Conservation (phyloP, 2,888 invertebrate species). For the Dolichopus griseipennis region DNA sequence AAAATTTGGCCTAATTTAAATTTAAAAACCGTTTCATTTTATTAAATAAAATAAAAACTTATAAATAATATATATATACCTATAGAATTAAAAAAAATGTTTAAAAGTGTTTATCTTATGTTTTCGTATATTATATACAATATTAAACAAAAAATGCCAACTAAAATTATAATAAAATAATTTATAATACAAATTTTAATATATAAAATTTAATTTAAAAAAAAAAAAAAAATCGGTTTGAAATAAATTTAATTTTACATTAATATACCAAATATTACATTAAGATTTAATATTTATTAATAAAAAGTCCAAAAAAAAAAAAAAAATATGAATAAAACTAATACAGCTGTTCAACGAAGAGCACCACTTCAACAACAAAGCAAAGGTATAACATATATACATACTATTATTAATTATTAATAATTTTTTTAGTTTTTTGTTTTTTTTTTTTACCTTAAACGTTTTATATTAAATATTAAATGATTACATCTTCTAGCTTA, state of each 20-base stretch:
- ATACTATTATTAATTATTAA: background rate
- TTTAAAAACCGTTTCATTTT: constrained; percentile 1
- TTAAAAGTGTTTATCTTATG: no score
- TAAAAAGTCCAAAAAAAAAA: background rate
- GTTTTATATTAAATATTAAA: no score
- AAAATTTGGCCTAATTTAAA: background rate
- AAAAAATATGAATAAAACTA: background rate
- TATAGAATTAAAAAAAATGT: no score
- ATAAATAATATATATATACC: no score
- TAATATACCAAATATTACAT: background rate
- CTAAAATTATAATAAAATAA: background rate
- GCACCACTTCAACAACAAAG: constrained; percentile 18
- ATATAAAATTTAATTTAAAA: no score
- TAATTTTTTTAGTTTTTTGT: no score
- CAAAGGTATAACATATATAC: constrained; percentile 9
- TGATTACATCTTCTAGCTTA: no score
- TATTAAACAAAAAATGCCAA: background rate
- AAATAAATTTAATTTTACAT: no score
- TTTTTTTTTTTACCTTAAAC: no score
- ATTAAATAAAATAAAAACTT: background rate
- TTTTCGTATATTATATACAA: background rate
- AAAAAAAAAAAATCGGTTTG: no score
- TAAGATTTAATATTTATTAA: background rate
- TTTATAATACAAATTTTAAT: no score
- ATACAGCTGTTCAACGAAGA: constrained; percentile 9